A percentile compares a stretch with the other conserved stretches of the same genome.
phyloP scores from a whole-genome alignment of 2,113 vertebrate species.

The Gallinago paraguaiae region DNA sequence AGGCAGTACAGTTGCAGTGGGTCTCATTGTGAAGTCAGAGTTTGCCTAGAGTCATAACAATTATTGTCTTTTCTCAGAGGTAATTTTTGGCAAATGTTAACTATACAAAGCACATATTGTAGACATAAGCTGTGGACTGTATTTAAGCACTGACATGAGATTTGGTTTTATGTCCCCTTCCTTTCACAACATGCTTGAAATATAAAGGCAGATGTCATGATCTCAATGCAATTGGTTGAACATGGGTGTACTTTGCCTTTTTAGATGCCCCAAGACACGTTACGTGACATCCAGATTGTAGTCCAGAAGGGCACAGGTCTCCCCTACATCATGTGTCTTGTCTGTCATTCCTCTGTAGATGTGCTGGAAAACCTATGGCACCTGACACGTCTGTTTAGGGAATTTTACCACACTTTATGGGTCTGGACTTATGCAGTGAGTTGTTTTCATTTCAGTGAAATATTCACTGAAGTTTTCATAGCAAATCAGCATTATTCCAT shows the following conservation, averaged over 20 bases:
- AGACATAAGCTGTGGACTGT: not conserved
- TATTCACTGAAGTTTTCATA: not conserved
- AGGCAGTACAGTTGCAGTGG: not conserved
- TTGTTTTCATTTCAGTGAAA: not conserved
- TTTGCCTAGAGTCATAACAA: not conserved
- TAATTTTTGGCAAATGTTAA: not conserved
- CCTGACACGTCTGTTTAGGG: not conserved
- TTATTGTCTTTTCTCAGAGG: constrained; percentile 7
- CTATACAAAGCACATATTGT: not conserved
- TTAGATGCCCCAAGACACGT: not conserved
- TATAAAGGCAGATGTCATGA: not conserved
- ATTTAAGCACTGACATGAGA: not conserved
- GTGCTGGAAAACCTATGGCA: not conserved
- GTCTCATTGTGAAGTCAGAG: not conserved
- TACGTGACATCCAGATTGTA: not conserved
- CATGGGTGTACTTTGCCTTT: not conserved
- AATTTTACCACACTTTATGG: not conserved
- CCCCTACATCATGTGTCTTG: not conserved
- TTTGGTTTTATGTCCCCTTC: not conserved
- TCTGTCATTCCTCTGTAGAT: not conserved
- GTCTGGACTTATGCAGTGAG: not conserved
- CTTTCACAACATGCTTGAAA: not conserved
- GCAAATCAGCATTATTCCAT: not conserved
- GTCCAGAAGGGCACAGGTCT: not conserved
- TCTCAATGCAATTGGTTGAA: not conserved